Evolutionary conservation across 2,113 vertebrate genomes (phyloP).

Genomic region (Ornithorhynchus anatinus): DNA sequence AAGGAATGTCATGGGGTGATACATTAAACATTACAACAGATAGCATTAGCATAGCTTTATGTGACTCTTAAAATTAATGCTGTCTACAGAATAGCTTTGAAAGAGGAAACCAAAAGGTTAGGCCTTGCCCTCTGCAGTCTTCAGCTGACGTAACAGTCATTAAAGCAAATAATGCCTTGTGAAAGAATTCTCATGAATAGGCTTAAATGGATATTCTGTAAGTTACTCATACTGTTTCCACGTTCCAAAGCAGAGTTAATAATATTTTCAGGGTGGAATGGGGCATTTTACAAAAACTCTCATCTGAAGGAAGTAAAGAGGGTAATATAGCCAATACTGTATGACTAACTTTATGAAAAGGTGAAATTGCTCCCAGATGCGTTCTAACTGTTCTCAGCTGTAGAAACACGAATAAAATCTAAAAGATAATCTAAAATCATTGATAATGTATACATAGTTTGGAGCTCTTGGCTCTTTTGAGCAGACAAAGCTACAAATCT

Average conservation of each 20-base stretch:
- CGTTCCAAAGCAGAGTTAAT: conserved; percentile 27
- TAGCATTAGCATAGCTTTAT: not conserved
- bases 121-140: not conserved
- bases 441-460: conserved; percentile 5
- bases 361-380: conserved; percentile 36
- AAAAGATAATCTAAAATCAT: conserved; percentile 19
- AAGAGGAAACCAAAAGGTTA: not conserved
- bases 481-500: not conserved
- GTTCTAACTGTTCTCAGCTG: conserved; percentile 33
- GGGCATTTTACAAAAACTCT: conserved; percentile 13
- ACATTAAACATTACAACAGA: not conserved
- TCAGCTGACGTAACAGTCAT: not conserved
- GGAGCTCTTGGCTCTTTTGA: conserved; percentile 1
- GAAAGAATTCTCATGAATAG: not conserved
- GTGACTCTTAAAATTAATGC: not conserved
- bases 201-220: not conserved
- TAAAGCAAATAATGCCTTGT: not conserved
- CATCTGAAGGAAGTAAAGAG: not conserved
- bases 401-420: not conserved
- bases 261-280: not conserved
- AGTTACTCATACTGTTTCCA: not conserved
- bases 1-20: not conserved
- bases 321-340: not conserved
- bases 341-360: not conserved
- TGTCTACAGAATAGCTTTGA: not conserved